Evolutionary conservation across 2,797 vertebrate species (phyloP), one percentile per base, ranked within the genome.

Genomic region (Epinephelus coioides): DNA sequence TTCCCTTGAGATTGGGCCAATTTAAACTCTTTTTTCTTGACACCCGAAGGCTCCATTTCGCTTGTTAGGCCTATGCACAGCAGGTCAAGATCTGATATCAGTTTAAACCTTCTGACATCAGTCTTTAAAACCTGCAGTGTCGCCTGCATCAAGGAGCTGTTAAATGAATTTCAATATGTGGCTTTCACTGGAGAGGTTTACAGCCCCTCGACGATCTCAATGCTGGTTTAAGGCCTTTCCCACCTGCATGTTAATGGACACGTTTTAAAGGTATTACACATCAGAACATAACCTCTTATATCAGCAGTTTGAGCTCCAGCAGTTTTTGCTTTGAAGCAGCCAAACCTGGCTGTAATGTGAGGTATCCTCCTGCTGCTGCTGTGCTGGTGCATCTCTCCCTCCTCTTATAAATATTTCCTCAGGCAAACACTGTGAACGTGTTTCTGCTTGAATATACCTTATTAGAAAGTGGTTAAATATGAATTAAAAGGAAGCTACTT

Each of bases 401-500:
- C 79, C 62, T 77, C 44, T 59, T 19, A 3, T 66, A 66, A 62
- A 79, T 64, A 54, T 74, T 8, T 73, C 83, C 81, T 30, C 64
- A 65, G 91, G 87, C 81, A 62, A 46, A 18, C 6, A 0, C 66
- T 7, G 54, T 19, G 47, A 49, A 64, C 3, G 13, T 15, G 71
- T 34, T 67, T 63, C n/a, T 25, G 4, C 43, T 64, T 53, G 51
- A 34, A 69, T 19, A 13, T 27, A 82, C 66, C 82, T 86, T 50
- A 69, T 81, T 72, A 66, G 55, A 71, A 67, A 50, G 27, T 44
- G 60, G 47, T 85, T 81, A 81, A 83, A 84, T 80, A 78, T 85
- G n/a, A 64, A 82, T 84, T 63, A 73, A 81, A 86, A 72, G 57
- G 55, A 65, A 63, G 71, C 65, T 27, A 15, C 60, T 43, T 88